Base-by-base conservation (phyloP, 2,888 invertebrate species). In the Calameuta pallipes region DNA sequence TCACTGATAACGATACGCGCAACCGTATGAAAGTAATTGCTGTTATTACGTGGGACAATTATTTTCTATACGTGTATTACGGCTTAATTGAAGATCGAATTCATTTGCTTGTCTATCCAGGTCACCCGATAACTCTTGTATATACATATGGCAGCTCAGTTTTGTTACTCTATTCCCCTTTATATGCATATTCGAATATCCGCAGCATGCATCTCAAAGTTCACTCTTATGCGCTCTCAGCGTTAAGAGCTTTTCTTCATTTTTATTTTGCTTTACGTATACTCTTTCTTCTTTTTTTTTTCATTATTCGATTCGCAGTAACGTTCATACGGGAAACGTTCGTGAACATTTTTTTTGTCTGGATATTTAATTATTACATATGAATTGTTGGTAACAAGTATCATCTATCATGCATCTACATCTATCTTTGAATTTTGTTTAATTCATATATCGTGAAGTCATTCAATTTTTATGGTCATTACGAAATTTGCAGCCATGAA, bases 171-270 rank as follows among this genome's bases (percentile, higher is more conserved):
- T 84, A 86, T 84, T 83, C 82, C 81, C 82, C 82, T 85, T 85
- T 86, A 82, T 82, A 85, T 83, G 85, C 82, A 82, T 83, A 83
- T 87, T 85, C 83, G 85, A 85, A 87, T 85, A 85, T 86, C 85
- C 83, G 84, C 83, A 80, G 83, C 83, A 82, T 85, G 83, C 83
- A 83, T 87, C 83, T 83, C 79, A 87, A 88, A 85, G 82, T 87
- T 84, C 81, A 80, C 81, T 84, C 82, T 82, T 75, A 75, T 79
- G 76, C 80, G 69, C 74, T 77, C 33, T 74, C 78, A 82, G 80
- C 81, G 80, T 84, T 85, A 85, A 86, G 84, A 85, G 83, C 84
- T 84, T 84, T 77, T 80, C 75, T 80, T 74, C 73, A 71, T 31
- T 79, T 70, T 78, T 79, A 33, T 77, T 70, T 75, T 81, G 80